Evolutionary conservation across 2,113 vertebrate genomes (phyloP), one percentile per base, ranked within the genome.

Genomic region (Pyrgilauda ruficollis): DNA sequence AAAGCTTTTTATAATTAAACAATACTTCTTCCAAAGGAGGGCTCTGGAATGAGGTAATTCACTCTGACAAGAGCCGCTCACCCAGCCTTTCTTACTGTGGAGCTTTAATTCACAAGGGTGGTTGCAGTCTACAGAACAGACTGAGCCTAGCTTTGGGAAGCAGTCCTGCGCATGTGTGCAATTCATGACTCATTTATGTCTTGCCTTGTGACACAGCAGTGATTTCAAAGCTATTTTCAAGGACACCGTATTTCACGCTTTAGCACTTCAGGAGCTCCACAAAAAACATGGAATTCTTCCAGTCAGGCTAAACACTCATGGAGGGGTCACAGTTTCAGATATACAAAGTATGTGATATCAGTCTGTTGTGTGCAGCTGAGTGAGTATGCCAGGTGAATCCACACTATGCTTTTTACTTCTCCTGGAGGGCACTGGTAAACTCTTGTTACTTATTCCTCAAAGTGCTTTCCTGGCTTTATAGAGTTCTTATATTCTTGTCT

Each of bases 231-330:
- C 43, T 84, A 0, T 92, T 84, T 92, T 75, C 44, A 56, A 81
- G 37, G 41, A 13, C 47, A 52, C 31, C 2, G 0, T 47, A 33
- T 61, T 92, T 84, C 18, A 4, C 22, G 39, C 30, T 35, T 79
- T 16, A 24, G 19, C 14, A 16, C 44, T 78, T 66, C 17, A 18
- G 47, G 50, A 56, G 26, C 58, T 79, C 53, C 21, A 13, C 43
- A 47, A 78, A 84, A 81, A 44, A 4, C 3, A 0, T 20, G 15
- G 24, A n/a, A 50, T 30, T 81, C 52, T 81, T 72, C n/a, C 52
- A 76, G 49, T 52, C 2, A 0, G 9, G 8, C 28, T 82, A 11
- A 73, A 64, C 7, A 58, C 6, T 8, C 0, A 0, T 8, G 22
- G 18, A 56, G 2, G 5, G 30, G 21, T 74, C 39, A 19, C 33